Evolutionary conservation across 2,113 vertebrate species (phyloP).

Genomic region (Elachura formosa): DNA sequence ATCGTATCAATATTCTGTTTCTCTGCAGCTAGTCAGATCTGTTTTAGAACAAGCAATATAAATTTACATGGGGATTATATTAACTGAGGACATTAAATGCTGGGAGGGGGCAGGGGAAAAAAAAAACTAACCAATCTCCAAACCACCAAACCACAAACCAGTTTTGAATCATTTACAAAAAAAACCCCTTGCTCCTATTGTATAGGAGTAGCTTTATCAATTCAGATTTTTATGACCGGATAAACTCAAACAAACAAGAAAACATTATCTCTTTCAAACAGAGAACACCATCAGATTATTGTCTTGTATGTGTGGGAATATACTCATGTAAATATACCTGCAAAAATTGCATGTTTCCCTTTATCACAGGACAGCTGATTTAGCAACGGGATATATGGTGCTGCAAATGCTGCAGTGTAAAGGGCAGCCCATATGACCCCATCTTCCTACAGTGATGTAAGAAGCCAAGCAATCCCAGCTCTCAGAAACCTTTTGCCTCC

Average conservation of each 20-base stretch:
- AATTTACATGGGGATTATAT: background rate
- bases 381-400: background rate
- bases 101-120: fast-evolving
- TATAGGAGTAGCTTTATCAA: background rate
- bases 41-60: background rate
- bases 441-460: background rate
- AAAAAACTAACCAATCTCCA: background rate
- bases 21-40: background rate
- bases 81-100: background rate
- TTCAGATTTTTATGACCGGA: background rate
- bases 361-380: background rate
- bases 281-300: background rate
- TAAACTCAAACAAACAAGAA: background rate
- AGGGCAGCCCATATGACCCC: background rate
- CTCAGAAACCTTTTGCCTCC: background rate
- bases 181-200: fast-evolving
- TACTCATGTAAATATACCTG: background rate
- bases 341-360: background rate
- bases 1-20: background rate
- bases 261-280: background rate
- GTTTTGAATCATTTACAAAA: background rate
- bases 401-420: background rate
- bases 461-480: background rate
- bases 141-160: background rate
- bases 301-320: background rate